Base-by-base conservation (phyloP, 2,797 vertebrate species). In the Morelia viridis region DNA sequence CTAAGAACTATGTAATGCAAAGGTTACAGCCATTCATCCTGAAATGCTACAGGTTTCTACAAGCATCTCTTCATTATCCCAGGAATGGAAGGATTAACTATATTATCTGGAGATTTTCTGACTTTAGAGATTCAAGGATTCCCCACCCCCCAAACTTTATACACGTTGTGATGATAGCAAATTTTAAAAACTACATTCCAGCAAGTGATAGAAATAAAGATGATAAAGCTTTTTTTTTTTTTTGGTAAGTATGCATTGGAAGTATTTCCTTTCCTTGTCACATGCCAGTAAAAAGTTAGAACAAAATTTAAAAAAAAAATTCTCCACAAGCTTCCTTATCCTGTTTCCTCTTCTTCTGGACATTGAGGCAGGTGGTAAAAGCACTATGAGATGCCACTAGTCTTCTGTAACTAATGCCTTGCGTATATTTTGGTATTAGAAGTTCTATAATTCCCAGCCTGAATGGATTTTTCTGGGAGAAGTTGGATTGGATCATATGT, bases 41-140 rank as follows among this genome's bases (percentile, higher is more conserved):
- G 93, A 96, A 97, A 94, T 95, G 92, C 90, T 95, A 91, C 88
- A 96, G 92, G 57, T 94, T 96, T 95, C 64, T 93, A 95, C 93
- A 95, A 95, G 96, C 93, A 95, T 96, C 94, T 95, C 95, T 95
- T 96, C 94, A 93, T 95, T 94, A 96, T 94, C 91, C 95, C 92
- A 94, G 95, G 94, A 96, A 94, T 80, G 65, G 93, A 96, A 96
- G 91, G 93, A 96, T 95, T 96, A 94, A 96, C 96, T 95, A 92
- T 89, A 94, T 85, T 95, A 93, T 96, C 94, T 95, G 94, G 94
- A 95, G 93, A 93, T 95, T 96, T 95, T 92, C 94, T 94, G 92
- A 95, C 94, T 95, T 96, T 92, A 92, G 93, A 94, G 93, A 24
- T 90, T 50, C 1, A 57, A 91, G 64, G 85, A 95, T 57, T 94